phyloP scores from a whole-genome alignment of 2,797 vertebrate species.

The Prionace glauca region DNA sequence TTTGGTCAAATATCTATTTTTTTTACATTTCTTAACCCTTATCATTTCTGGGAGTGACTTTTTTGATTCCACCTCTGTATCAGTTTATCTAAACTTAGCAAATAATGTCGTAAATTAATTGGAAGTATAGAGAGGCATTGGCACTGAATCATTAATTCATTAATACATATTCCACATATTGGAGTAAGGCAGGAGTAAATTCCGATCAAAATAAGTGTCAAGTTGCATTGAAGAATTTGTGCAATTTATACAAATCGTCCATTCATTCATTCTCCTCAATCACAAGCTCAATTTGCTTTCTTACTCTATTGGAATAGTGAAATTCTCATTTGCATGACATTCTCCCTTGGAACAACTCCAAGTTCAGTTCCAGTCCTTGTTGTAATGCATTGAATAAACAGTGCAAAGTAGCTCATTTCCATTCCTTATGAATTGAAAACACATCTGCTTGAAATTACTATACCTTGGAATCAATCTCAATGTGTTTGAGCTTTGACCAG shows the following conservation, averaged over 20 bases:
- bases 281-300: constrained; percentile 25
- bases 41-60: not conserved
- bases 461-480: not conserved
- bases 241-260: constrained; percentile 9
- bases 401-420: constrained; percentile 1
- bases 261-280: constrained; percentile 16
- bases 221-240: not conserved
- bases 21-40: not conserved
- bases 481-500: not conserved
- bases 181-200: constrained; percentile 4
- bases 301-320: not conserved
- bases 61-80: not conserved
- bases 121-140: not conserved
- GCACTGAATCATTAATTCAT: not conserved
- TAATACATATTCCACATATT: constrained; percentile 6
- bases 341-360: constrained; percentile 21
- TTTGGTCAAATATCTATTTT: not conserved
- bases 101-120: not conserved
- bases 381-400: constrained; percentile 32
- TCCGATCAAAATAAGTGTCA: constrained; percentile 2
- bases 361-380: not conserved
- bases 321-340: constrained; percentile 27
- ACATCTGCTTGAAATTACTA: constrained; percentile 21
- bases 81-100: not conserved
- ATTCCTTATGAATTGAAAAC: constrained; percentile 32